Evolutionary conservation across 2,797 vertebrate species (phyloP).

Genomic region (Halcyon badia): DNA sequence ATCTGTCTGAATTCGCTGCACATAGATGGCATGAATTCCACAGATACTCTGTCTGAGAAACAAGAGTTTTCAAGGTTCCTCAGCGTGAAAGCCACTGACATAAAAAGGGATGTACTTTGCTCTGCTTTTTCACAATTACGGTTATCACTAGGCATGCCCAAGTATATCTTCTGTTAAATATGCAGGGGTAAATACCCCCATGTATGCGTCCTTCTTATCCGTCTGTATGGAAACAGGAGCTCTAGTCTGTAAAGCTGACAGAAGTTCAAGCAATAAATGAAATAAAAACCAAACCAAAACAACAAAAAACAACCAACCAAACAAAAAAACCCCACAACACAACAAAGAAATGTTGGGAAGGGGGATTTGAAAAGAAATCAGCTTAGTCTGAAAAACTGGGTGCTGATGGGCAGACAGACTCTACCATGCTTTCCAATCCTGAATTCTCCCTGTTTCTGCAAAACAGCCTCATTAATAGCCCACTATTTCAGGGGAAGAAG

Average conservation of each 20-base stretch:
- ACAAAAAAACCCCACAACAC: too few species aligned
- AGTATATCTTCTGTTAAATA: not conserved
- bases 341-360: not conserved
- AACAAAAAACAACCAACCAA: not conserved
- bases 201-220: not conserved
- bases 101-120: not conserved
- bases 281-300: not conserved
- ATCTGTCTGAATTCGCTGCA: constrained; percentile 62
- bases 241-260: not conserved
- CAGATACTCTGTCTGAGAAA: constrained; percentile 64
- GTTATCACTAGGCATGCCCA: not conserved
- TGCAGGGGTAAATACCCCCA: not conserved
- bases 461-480: not conserved
- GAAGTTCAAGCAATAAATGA: not conserved
- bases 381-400: not conserved
- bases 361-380: not conserved
- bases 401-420: not conserved
- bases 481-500: not conserved
- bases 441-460: not conserved
- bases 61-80: constrained; percentile 28
- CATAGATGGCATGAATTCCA: constrained; percentile 63
- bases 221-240: not conserved
- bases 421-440: not conserved
- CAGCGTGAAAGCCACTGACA: not conserved
- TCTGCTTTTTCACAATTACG: not conserved